Evolutionary conservation across 2,113 vertebrate species (phyloP).

Genomic region (Azemiops feae): DNA sequence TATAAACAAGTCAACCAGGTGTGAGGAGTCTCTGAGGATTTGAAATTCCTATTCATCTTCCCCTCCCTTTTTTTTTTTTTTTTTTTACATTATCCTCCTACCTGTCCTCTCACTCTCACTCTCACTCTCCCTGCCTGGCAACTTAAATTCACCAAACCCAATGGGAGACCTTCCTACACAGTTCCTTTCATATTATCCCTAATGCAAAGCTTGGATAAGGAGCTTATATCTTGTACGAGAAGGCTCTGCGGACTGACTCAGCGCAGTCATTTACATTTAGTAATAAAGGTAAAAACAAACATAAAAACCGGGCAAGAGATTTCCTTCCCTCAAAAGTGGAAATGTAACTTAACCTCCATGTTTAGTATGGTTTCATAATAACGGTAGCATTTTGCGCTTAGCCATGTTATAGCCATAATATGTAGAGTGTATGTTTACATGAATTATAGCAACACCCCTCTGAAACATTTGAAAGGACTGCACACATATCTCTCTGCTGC

Average conservation of each 20-base stretch:
- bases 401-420: background rate
- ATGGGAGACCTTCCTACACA: background rate
- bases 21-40: background rate
- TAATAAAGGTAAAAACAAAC: background rate
- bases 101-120: background rate
- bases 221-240: background rate
- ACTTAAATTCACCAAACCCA: background rate
- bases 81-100: background rate
- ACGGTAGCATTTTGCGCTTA: background rate
- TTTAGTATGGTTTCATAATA: background rate
- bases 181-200: background rate
- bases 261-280: background rate
- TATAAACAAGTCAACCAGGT: background rate
- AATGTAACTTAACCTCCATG: background rate
- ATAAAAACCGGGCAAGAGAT: background rate
- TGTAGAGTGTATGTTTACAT: background rate
- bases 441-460: background rate
- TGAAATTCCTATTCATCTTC: rapidly evolving
- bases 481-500: background rate
- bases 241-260: background rate
- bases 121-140: no score
- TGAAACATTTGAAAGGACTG: background rate
- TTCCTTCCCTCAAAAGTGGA: background rate
- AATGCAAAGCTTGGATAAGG: background rate
- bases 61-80: background rate